These are phyloP conservation scores for Caenorhabditis becei DNA, from an alignment of 2,888 invertebrate genomes.

Conservation along the genomic window DNA sequence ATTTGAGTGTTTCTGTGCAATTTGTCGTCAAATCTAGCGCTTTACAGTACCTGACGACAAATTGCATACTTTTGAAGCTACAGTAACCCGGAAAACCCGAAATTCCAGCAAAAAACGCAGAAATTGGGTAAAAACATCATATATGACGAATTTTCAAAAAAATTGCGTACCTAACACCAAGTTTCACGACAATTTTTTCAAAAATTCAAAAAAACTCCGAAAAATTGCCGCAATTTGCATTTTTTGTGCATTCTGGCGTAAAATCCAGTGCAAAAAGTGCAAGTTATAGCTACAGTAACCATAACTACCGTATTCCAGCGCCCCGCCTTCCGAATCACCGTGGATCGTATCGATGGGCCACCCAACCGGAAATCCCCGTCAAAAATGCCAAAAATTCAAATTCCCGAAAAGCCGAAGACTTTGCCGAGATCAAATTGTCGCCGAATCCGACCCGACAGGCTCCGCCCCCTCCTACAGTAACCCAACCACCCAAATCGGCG, in stretches of 20 bases:
- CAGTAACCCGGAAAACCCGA: background rate
- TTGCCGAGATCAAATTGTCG: conserved; percentile 21
- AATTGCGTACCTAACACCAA: background rate
- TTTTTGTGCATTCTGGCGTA: too few relatives aligned
- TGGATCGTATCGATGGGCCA: conserved; percentile 50
- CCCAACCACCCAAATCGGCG: conserved; percentile 3
- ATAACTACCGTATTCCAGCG: conserved; percentile 3
- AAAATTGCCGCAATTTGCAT: too few relatives aligned
- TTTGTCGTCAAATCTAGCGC: background rate
- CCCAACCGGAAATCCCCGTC: conserved; percentile 14
- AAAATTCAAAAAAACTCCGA: too few relatives aligned
- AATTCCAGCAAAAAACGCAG: background rate
- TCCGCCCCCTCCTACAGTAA: conserved; percentile 30
- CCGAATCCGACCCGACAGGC: conserved; percentile 13
- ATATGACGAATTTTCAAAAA: background rate
- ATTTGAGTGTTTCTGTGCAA: background rate
- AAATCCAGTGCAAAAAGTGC: background rate
- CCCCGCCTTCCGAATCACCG: conserved; percentile 43
- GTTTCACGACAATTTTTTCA: too few relatives aligned
- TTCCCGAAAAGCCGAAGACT: conserved; percentile 29
- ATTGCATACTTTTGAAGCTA: background rate
- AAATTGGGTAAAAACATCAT: background rate
- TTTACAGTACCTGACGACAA: background rate
- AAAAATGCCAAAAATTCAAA: background rate
- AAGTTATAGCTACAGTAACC: background rate